phyloP scores from a whole-genome alignment of 2,797 vertebrate species.

The Tapera naevia region DNA sequence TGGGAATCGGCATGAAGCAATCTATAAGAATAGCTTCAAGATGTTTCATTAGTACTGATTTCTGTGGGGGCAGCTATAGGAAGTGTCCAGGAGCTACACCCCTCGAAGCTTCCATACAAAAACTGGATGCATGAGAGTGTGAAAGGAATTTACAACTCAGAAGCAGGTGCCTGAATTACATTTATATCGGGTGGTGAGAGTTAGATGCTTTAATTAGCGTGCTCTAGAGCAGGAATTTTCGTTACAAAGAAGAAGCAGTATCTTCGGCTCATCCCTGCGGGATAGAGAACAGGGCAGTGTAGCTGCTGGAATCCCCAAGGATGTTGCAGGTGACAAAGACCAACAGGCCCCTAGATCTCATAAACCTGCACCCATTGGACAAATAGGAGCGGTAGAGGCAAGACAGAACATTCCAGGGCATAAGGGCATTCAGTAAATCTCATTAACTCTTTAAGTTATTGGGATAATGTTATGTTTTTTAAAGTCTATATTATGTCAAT shows the following conservation, averaged over 20 bases:
- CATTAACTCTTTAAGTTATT: neutral
- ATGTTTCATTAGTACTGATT: neutral
- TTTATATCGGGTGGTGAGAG: neutral
- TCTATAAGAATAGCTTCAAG: neutral
- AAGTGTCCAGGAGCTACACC: neutral
- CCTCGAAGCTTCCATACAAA: neutral
- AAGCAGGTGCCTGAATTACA: neutral
- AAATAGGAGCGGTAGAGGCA: neutral
- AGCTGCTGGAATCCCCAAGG: neutral
- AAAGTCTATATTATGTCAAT: neutral
- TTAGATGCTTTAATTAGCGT: neutral
- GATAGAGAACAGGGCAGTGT: neutral
- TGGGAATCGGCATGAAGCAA: neutral
- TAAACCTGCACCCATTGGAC: neutral
- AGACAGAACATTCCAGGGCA: neutral
- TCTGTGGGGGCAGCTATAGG: neutral
- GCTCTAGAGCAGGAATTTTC: neutral
- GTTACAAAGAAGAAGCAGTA: neutral
- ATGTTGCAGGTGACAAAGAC: neutral
- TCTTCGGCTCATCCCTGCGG: neutral
- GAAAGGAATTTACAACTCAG: neutral
- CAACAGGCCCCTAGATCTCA: neutral
- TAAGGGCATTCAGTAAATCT: neutral
- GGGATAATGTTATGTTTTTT: neutral
- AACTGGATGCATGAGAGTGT: neutral